Conservation (phyloP, 2,888 invertebrate species). For the Masnerella sp. region DNA sequence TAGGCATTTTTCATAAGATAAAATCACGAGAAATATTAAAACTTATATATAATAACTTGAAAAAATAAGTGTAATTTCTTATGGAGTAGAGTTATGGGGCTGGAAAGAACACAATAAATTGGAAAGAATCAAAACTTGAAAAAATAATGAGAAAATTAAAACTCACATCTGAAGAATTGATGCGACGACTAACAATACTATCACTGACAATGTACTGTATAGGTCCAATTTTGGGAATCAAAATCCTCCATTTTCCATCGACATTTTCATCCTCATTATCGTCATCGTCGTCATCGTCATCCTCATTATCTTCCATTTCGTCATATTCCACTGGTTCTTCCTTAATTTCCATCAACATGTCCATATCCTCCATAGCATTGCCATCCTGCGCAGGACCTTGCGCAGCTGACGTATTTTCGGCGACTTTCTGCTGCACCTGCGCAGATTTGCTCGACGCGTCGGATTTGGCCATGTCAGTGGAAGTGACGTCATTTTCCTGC, state of each 20-base stretch:
- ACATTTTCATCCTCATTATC: conserved; percentile 63
- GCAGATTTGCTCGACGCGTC: conserved; percentile 32
- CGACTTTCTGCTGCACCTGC: conserved; percentile 60
- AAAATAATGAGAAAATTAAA: no score
- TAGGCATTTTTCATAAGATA: no score
- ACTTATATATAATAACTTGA: no score
- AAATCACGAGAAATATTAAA: no score
- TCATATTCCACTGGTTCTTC: conserved; percentile 68
- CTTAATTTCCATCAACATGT: conserved; percentile 68
- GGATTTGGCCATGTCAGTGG: conserved; percentile 62
- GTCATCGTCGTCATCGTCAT: conserved; percentile 69
- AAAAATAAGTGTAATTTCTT: no score
- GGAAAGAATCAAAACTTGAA: no score
- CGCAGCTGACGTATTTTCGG: conserved; percentile 57
- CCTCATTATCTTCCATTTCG: conserved; percentile 68
- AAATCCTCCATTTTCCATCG: conserved; percentile 34
- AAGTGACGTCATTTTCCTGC: conserved; percentile 59
- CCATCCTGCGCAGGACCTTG: conserved; percentile 69
- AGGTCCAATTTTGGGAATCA: conserved; percentile 45
- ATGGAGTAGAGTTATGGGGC: no score
- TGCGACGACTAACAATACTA: no score
- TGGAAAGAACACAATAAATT: no score
- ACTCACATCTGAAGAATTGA: conserved; percentile 49
- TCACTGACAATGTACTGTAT: conserved; percentile 41
- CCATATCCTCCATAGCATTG: conserved; percentile 72